A percentile compares a stretch with the other conserved stretches of the same genome.
Evolutionary conservation across 2,797 vertebrate species (phyloP).

Genomic region (Eulemur rubriventer): DNA sequence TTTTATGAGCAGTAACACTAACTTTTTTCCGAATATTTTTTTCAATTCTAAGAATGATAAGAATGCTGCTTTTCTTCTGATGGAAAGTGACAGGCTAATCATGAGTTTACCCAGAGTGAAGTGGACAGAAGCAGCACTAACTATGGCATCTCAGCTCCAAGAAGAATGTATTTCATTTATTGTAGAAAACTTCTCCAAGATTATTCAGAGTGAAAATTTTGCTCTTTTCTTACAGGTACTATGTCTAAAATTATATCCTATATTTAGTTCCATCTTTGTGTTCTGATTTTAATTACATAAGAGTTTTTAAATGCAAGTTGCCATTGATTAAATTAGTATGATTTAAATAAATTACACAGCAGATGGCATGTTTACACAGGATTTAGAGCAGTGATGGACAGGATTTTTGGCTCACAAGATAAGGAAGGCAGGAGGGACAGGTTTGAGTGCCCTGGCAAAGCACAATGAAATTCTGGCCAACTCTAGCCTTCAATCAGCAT

Average conservation of each 20-base stretch:
- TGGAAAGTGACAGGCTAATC: conserved; percentile 92
- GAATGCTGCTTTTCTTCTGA: conserved; percentile 91
- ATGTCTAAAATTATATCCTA: background rate
- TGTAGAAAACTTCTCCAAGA: conserved; percentile 88
- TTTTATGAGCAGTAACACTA: conserved; percentile 64
- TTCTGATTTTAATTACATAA: conserved; percentile 60
- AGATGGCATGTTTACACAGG: conserved; percentile 71
- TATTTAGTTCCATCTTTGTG: conserved; percentile 44
- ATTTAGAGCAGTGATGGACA: conserved; percentile 59
- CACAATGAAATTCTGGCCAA: conserved; percentile 27
- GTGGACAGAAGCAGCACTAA: conserved; percentile 92
- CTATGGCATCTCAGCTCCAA: conserved; percentile 90
- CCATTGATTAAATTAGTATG: conserved; percentile 63
- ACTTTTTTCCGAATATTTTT: conserved; percentile 52
- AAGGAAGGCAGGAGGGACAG: conserved; percentile 41
- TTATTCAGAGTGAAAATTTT: conserved; percentile 91
- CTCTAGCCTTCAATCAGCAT: background rate
- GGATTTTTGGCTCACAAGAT: conserved; percentile 62
- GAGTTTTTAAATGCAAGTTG: conserved; percentile 57
- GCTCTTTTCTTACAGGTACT: conserved; percentile 90
- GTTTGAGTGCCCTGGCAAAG: conserved; percentile 51
- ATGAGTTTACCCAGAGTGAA: conserved; percentile 94
- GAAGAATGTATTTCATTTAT: conserved; percentile 91
- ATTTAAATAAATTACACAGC: conserved; percentile 68
- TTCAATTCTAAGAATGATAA: conserved; percentile 88